phyloP scores from a whole-genome alignment of 2,888 invertebrate species.

The Zeuzera pyrina region DNA sequence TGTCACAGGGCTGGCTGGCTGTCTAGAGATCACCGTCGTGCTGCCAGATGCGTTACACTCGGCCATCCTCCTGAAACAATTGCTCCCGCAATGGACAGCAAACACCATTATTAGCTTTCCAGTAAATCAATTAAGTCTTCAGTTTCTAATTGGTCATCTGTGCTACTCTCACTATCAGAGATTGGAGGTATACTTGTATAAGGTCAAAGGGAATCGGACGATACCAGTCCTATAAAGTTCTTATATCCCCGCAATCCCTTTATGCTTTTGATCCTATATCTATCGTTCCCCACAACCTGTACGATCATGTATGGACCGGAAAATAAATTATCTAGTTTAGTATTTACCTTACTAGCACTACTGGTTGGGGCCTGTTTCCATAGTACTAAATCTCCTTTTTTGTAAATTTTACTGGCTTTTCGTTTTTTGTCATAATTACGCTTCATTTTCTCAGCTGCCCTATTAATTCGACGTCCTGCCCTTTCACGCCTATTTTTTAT shows the following conservation, averaged over 20 bases:
- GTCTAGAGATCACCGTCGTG: background rate
- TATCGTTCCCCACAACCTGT: constrained; percentile 19
- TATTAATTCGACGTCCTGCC: too few relatives aligned
- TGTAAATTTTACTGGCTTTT: too few relatives aligned
- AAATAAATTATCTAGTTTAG: constrained; percentile 18
- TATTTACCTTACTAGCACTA: constrained; percentile 12
- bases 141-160: too few relatives aligned
- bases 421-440: too few relatives aligned
- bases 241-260: constrained; percentile 20
- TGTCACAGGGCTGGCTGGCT: background rate
- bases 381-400: constrained; percentile 16
- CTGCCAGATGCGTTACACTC: background rate
- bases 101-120: constrained; percentile 13
- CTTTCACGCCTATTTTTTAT: too few relatives aligned
- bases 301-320: constrained; percentile 18
- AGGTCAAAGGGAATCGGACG: too few relatives aligned
- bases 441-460: too few relatives aligned
- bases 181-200: too few relatives aligned
- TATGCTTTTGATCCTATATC: constrained; percentile 20
- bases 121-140: too few relatives aligned
- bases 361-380: constrained; percentile 16
- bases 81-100: constrained; percentile 15
- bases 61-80: constrained; percentile 15
- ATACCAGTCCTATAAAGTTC: constrained; percentile 14
- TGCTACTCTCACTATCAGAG: too few relatives aligned